Conservation (phyloP, 23 tunicate genomes). For the Trididemnum nubilum region DNA sequence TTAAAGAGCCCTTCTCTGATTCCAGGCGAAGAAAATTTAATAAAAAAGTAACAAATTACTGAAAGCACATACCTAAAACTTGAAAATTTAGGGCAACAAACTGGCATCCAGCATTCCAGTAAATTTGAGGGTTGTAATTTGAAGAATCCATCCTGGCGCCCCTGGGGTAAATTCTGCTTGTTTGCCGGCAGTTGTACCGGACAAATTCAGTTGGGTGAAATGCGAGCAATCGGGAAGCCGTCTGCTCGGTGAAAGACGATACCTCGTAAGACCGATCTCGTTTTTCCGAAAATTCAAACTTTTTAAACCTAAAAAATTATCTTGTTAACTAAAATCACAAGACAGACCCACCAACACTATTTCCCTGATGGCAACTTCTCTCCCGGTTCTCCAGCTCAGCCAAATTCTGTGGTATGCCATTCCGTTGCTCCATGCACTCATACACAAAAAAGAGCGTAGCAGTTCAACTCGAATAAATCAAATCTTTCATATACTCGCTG, state of each 20-base stretch:
- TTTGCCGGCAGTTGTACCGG: constrained; percentile 81
- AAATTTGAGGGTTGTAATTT: constrained; percentile 86
- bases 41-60: neutral
- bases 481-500: no score
- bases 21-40: neutral
- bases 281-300: constrained; percentile 57
- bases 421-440: no score
- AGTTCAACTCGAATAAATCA: no score
- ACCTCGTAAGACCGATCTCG: constrained; percentile 76
- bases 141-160: constrained; percentile 84
- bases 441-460: no score
- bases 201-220: constrained; percentile 70
- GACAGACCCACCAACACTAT: no score
- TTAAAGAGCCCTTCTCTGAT: neutral
- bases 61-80: constrained; percentile 47
- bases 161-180: constrained; percentile 86
- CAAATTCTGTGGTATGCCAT: no score
- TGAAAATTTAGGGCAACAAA: constrained; percentile 91
- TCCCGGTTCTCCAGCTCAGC: no score
- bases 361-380: no score
- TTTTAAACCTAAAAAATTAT: constrained; percentile 63
- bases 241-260: constrained; percentile 79
- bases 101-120: constrained; percentile 96
- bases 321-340: no score
- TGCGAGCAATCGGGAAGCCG: constrained; percentile 69